Evolutionary conservation across 1,140 invertebrate genomes (phyloP), one percentile per base, ranked within the genome.

Genomic region (Trichoplusia ni): DNA sequence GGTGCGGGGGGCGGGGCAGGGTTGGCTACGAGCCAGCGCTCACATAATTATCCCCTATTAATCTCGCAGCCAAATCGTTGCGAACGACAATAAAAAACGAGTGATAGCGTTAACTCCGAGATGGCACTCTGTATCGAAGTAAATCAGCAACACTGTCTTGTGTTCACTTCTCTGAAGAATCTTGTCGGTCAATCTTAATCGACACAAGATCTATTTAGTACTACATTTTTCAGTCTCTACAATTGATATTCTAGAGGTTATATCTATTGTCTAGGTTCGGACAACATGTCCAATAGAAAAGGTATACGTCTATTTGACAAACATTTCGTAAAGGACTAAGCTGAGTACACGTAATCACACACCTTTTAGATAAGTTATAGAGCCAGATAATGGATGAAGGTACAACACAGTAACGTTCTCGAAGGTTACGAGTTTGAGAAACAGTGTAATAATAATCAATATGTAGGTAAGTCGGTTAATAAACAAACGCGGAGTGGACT

Each of bases 41-140:
- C 64, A 61, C 35, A 73, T 73, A 73, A 73, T 73, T 65, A 73
- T 73, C 67, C 64, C 42, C 67, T 67, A 73, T 73, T 70, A 73
- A 73, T 73, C 71, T 70, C 58, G 59, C 56, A 47, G 42, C 61
- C 62, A 54, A 70, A 70, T 73, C 61, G 67, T 44, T 63, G 23
- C 46, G 53, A 63, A 35, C 33, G 23, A 23, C 56, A 46, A 60
- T 60, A 60, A 60, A 60, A 60, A 60, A 37, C 56, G 16, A 60
- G 40, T 47, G 56, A 60, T 60, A 60, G 29, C 56, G 38, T 29
- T 47, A 46, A 25, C 40, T 35, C 56, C 27, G 29, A 47, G 54
- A 58, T 56, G 21, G 51, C 51, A 16, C 33, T 38, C 33, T 37
- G 35, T 35, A 33, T 11, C 33, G 18, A 56, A n/a, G 31, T 56